Percentiles rank a stretch among this genome's conserved stretches.
phyloP scores from a whole-genome alignment of 2,888 invertebrate species.

The Agrotis puta region DNA sequence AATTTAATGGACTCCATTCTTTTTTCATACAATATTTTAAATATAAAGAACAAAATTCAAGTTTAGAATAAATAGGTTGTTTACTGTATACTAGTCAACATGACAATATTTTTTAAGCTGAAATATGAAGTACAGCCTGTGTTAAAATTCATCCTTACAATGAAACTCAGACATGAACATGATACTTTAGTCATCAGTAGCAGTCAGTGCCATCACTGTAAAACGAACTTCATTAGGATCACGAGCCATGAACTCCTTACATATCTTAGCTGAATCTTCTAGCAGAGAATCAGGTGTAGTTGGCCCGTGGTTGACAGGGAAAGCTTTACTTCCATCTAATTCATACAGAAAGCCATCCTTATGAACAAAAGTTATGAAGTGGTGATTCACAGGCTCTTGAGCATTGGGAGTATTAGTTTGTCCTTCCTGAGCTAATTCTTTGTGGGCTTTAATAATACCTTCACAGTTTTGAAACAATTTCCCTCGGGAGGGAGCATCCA shows the following conservation, averaged over 20 bases:
- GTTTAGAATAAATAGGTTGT: no score
- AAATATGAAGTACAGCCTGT: no score
- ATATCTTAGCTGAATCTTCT: slow-evolving; percentile 96
- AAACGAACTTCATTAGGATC: slow-evolving; percentile 97
- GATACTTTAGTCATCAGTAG: slow-evolving; percentile 86
- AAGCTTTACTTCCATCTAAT: slow-evolving; percentile 93
- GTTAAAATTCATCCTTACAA: slow-evolving; percentile 5
- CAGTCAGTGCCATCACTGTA: slow-evolving; percentile 95
- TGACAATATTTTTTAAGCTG: no score
- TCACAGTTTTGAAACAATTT: slow-evolving; percentile 93
- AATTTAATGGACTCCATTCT: no score
- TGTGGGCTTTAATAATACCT: slow-evolving; percentile 95
- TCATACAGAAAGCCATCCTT: slow-evolving; percentile 96
- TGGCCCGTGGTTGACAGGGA: slow-evolving; percentile 96
- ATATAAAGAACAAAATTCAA: no score
- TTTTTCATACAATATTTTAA: no score
- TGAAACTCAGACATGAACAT: slow-evolving; percentile 20
- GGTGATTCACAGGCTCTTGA: slow-evolving; percentile 95
- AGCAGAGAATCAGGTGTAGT: slow-evolving; percentile 94
- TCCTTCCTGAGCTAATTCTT: slow-evolving; percentile 96
- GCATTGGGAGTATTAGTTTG: slow-evolving; percentile 96
- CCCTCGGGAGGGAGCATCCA: slow-evolving; percentile 94
- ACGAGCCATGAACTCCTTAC: slow-evolving; percentile 96
- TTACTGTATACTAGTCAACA: no score
- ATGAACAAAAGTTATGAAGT: slow-evolving; percentile 97